Conservation (phyloP, 2,113 vertebrate species). For the Dendrocopos noguchii region DNA sequence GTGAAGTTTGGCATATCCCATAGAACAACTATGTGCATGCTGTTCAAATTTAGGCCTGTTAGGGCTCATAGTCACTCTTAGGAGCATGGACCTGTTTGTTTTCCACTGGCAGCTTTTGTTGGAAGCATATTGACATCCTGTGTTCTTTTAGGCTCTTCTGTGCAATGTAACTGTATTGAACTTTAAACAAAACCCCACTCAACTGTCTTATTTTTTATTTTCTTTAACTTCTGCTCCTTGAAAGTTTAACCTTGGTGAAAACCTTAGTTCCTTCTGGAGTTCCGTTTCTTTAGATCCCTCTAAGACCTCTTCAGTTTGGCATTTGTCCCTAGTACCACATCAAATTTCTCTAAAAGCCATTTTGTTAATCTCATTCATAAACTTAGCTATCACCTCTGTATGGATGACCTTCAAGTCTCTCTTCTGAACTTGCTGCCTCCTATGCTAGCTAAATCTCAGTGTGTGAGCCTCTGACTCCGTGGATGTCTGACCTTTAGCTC, state of each 20-base stretch:
- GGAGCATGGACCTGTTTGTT: neutral
- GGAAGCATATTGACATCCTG: neutral
- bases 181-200: neutral
- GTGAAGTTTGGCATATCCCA: neutral
- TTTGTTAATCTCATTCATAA: neutral
- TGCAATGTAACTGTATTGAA: neutral
- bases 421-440: neutral
- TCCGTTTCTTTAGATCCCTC: neutral
- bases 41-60: neutral
- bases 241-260: neutral
- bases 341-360: neutral
- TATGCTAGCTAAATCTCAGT: neutral
- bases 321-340: neutral
- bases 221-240: neutral
- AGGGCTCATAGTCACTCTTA: neutral
- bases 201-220: neutral
- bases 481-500: slow-evolving; percentile 5
- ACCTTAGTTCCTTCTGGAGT: neutral
- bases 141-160: neutral
- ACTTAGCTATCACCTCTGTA: neutral
- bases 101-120: neutral
- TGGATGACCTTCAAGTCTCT: slow-evolving; percentile 9
- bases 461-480: neutral
- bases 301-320: neutral
- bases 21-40: accelerated